Evolutionary conservation across 2,797 vertebrate species (phyloP).

Genomic region (Pipistrellus pygmaeus): DNA sequence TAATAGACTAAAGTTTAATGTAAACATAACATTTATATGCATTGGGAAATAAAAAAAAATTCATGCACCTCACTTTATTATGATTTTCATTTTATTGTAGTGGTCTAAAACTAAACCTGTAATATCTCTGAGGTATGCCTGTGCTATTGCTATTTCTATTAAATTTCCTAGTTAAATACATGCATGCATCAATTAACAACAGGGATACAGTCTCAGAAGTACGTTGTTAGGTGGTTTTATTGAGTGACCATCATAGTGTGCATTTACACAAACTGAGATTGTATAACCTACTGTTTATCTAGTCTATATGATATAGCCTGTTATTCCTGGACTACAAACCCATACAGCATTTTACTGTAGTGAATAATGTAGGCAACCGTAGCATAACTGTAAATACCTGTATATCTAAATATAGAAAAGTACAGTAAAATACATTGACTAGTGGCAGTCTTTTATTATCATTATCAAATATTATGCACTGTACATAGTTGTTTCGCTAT

Average conservation of each 20-base stretch:
- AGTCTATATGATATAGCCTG: neutral
- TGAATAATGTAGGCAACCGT: neutral
- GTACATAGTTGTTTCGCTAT: too few relatives aligned
- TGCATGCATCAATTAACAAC: neutral
- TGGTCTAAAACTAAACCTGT: neutral
- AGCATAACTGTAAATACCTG: neutral
- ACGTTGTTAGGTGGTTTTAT: neutral
- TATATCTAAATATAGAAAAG: neutral
- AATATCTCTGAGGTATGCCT: neutral
- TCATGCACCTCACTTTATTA: neutral
- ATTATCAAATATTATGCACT: neutral
- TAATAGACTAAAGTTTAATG: neutral
- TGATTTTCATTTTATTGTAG: neutral
- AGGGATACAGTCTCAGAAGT: neutral
- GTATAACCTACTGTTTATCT: neutral
- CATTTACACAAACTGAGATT: neutral
- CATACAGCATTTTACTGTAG: neutral
- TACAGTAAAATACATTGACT: neutral
- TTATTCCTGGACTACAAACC: neutral
- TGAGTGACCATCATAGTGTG: neutral
- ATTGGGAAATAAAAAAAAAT: neutral
- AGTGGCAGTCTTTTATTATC: neutral
- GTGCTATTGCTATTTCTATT: neutral
- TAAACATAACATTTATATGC: neutral
- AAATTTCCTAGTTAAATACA: neutral